These are phyloP conservation scores for Tethea ocularis DNA, from an alignment of 2,888 invertebrate genomes.

Conservation along the genomic window DNA sequence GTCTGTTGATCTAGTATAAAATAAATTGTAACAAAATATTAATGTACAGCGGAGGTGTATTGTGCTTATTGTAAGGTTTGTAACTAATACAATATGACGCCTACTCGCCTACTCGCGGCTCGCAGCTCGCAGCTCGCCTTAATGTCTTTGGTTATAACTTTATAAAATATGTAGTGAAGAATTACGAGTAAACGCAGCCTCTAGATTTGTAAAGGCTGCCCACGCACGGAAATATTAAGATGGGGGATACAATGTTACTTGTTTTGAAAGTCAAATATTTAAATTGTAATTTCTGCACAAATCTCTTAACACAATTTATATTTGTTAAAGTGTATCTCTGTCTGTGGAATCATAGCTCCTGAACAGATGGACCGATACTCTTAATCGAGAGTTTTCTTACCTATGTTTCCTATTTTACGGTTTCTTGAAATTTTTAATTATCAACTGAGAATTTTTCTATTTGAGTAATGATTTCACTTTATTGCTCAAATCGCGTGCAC, in stretches of 20 bases:
- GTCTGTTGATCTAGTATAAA: background rate
- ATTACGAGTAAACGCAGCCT: background rate
- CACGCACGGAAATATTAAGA: background rate
- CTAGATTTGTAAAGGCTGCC: background rate
- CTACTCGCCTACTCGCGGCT: background rate
- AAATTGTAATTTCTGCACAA: background rate
- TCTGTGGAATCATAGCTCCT: no score
- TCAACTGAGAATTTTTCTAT: no score
- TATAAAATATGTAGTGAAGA: background rate
- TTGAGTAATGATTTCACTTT: no score
- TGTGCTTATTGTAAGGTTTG: background rate
- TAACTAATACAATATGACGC: background rate
- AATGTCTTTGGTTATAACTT: background rate
- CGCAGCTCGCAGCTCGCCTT: background rate
- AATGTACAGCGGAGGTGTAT: background rate
- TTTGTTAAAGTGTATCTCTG: no score
- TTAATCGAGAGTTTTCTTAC: no score
- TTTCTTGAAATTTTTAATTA: no score
- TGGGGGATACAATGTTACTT: background rate
- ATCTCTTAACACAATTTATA: no score
- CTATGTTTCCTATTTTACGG: no score
- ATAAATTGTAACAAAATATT: background rate
- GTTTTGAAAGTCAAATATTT: background rate
- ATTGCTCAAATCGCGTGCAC: no score
- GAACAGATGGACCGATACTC: no score